A percentile compares a stretch with the other conserved stretches of the same genome.
Conservation (phyloP, 2,113 vertebrate genomes). For the Opisthocomus hoazin region DNA sequence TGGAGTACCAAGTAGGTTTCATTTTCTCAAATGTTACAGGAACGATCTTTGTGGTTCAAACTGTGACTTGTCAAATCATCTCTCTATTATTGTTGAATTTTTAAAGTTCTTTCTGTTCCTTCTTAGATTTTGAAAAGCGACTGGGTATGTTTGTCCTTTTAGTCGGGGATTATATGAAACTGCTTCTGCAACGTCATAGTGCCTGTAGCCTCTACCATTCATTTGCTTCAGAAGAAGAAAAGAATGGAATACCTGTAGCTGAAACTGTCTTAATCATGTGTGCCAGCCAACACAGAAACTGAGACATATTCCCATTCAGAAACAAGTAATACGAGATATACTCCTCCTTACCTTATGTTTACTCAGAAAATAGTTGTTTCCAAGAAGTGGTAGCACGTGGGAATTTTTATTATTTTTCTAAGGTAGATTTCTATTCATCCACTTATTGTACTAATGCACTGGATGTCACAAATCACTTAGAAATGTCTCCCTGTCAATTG, state of each 20-base stretch:
- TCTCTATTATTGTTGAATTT: not conserved
- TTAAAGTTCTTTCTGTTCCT: not conserved
- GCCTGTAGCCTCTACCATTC: not conserved
- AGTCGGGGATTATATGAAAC: not conserved
- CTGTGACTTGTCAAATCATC: constrained; percentile 4
- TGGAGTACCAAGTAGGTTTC: constrained; percentile 48
- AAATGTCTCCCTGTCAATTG: not conserved
- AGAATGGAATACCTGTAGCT: not conserved
- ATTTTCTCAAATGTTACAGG: constrained; percentile 51
- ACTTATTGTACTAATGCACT: not conserved
- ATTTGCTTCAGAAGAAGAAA: not conserved
- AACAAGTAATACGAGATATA: constrained; percentile 19
- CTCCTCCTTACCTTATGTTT: not conserved
- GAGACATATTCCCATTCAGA: not conserved
- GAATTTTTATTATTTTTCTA: constrained; percentile 24
- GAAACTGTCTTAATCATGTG: not conserved
- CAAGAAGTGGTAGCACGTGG: not conserved
- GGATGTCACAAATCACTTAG: not conserved
- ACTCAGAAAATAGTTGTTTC: constrained; percentile 45
- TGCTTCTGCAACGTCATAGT: not conserved
- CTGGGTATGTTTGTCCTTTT: not conserved
- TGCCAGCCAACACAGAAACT: not conserved
- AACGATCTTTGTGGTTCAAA: constrained; percentile 41
- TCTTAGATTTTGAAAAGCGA: not conserved
- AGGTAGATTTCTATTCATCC: not conserved